Evolutionary conservation across 2,888 invertebrate species (phyloP).

Genomic region (Clanis bilineata): DNA sequence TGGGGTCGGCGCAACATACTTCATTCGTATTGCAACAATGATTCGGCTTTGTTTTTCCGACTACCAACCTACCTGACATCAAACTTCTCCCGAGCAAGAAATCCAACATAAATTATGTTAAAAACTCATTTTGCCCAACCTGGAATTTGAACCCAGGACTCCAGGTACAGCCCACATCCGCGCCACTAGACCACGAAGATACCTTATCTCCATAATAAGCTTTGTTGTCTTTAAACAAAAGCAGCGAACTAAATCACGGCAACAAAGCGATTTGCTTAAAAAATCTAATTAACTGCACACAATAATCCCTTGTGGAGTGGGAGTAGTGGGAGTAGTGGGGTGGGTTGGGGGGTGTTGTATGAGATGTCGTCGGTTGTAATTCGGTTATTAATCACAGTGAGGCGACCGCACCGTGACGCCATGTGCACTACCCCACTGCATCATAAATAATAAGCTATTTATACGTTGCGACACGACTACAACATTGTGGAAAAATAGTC

Average conservation of each 20-base stretch:
- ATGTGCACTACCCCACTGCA: slow-evolving; percentile 62
- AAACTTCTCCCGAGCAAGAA: too few relatives aligned
- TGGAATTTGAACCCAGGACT: too few relatives aligned
- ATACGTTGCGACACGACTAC: slow-evolving; percentile 33
- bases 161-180: too few relatives aligned
- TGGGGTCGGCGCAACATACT: too few relatives aligned
- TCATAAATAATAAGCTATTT: slow-evolving; percentile 53
- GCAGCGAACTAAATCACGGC: neutral
- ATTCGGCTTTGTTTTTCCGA: too few relatives aligned
- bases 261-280: slow-evolving; percentile 3
- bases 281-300: neutral
- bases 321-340: neutral
- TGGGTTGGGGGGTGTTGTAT: slow-evolving; percentile 30
- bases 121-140: too few relatives aligned
- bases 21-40: too few relatives aligned
- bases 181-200: too few relatives aligned
- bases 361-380: slow-evolving; percentile 57
- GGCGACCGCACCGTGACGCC: slow-evolving; percentile 50
- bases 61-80: too few relatives aligned
- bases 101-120: too few relatives aligned
- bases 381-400: slow-evolving; percentile 66
- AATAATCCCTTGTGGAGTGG: neutral
- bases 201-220: neutral
- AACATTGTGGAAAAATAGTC: neutral
- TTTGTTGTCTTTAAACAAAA: slow-evolving; percentile 29